Evolutionary conservation across 2,113 vertebrate genomes (phyloP).

Genomic region (Accipiter virgatus): DNA sequence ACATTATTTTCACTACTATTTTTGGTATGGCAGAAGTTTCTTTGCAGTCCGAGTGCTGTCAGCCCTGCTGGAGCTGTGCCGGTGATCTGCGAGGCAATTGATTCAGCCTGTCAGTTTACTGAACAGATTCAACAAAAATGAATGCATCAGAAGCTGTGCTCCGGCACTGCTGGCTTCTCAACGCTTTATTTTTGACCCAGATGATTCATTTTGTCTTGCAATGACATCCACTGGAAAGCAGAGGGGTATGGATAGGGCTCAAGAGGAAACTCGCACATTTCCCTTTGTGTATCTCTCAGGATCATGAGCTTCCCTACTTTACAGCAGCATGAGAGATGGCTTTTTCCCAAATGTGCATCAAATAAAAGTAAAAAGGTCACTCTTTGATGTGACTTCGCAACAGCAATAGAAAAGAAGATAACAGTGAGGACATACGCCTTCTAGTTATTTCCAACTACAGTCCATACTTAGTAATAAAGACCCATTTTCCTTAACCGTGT

Average conservation of each 20-base stretch:
- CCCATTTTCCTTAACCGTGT: neutral
- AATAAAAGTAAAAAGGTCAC: conserved; percentile 23
- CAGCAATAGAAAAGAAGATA: neutral
- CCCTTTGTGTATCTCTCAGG: neutral
- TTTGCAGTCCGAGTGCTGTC: neutral
- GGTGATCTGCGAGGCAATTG: neutral
- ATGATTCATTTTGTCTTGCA: neutral
- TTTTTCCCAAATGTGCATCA: neutral
- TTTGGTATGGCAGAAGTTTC: neutral
- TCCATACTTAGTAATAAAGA: neutral
- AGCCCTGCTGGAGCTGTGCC: neutral
- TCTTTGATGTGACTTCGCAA: conserved; percentile 28
- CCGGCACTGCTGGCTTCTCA: accelerated
- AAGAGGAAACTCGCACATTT: neutral
- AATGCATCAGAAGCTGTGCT: neutral
- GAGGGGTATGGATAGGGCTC: neutral
- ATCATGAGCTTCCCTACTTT: neutral
- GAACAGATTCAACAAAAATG: neutral
- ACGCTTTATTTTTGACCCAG: neutral
- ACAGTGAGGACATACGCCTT: neutral
- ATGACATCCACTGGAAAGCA: neutral
- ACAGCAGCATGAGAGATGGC: neutral
- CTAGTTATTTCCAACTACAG: neutral
- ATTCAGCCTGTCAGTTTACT: neutral
- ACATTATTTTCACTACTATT: neutral